Base-by-base conservation (phyloP, 2,888 invertebrate species). In the Bombylius discolor region DNA sequence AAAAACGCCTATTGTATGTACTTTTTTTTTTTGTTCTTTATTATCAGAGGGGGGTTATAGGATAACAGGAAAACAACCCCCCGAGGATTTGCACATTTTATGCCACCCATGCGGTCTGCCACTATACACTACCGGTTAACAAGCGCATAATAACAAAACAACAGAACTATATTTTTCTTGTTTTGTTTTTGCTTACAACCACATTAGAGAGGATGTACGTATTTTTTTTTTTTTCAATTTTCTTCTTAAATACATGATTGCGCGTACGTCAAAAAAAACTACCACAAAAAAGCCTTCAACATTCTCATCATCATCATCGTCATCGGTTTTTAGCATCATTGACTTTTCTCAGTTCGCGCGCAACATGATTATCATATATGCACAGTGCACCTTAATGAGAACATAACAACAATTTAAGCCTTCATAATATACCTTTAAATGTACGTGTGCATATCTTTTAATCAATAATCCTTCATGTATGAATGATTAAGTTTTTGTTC, bases 71-170 rank as follows among this genome's bases (percentile, higher is more conserved):
- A 34, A 53, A 56, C 56, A 56, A 53, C 51, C 52, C 59, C 59
- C 59, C 56, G 52, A 56, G 39, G 56, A 51, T 56, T 52, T 59
- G 59, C 59, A 59, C 59, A 59, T 59, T 59, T 59, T 42, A 52
- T 55, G 59, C 59, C 59, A 59, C 59, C 59, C 52, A 59, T 59
- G 59, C 53, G 55, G 53, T 53, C 57, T 49, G 13, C 9, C 36
- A 44, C 39, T 42, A 42, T 11, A 42, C 11, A 42, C 39, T 42
- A 11, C 39, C 39, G 12, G 11, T 42, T 42, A 42, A 42, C 39
- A 11, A 42, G 39, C 39, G 1, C 11, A 42, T 42, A 42, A 11
- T 42, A 42, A 42, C 39, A 42, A 23, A 23, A 23, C 23, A 23
- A 23, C 23, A 23, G 34, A 45, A 31, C 52, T 46, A 33, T 49